These are phyloP conservation scores for Lycophotia porphyrea DNA, from an alignment of 2,888 invertebrate species.

Conservation along the genomic window DNA sequence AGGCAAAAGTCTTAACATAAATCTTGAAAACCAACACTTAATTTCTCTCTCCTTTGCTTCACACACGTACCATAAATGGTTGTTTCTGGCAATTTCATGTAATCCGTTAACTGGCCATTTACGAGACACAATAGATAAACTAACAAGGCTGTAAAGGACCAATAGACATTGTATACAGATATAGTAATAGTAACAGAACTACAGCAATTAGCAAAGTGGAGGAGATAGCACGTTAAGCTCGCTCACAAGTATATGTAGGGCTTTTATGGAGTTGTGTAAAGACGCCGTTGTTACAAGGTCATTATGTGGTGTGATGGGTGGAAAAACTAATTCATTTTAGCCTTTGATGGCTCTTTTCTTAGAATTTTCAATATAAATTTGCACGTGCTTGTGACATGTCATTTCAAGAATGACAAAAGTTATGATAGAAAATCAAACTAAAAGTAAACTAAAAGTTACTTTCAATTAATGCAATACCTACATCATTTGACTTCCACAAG, in stretches of 20 bases:
- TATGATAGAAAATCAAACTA: background rate
- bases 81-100: constrained; percentile 54
- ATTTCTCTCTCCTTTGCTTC: background rate
- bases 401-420: background rate
- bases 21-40: constrained; percentile 19
- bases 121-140: constrained; percentile 61
- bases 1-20: constrained; percentile 11
- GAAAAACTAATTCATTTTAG: constrained; percentile 37
- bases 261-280: constrained; percentile 51
- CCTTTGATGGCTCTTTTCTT: background rate
- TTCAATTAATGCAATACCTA: no score
- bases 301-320: constrained; percentile 10
- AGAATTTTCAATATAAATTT: background rate
- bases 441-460: no score
- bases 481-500: background rate
- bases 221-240: constrained; percentile 49
- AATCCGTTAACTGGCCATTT: constrained; percentile 67
- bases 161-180: constrained; percentile 52
- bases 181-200: constrained; percentile 57
- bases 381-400: background rate
- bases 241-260: constrained; percentile 32
- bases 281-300: constrained; percentile 31
- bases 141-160: constrained; percentile 56
- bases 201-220: constrained; percentile 64
- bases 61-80: constrained; percentile 28